These are phyloP conservation scores for Zaprionus kolodkinae DNA, from an alignment of 1,140 invertebrate genomes.

Conservation along the genomic window DNA sequence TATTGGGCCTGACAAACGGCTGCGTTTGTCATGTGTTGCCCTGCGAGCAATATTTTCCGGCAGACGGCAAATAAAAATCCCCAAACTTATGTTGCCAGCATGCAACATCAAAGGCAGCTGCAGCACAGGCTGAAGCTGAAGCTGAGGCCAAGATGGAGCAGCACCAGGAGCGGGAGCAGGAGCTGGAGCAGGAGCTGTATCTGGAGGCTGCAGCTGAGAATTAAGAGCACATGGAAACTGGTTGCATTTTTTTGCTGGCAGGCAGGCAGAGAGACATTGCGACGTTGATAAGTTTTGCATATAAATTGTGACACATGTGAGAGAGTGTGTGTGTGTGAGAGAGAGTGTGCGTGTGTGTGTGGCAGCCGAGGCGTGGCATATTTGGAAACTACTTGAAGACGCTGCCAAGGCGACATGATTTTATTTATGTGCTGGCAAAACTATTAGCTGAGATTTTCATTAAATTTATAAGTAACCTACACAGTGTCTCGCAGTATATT, in stretches of 20 bases:
- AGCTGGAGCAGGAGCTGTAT: too few species aligned
- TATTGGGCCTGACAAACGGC: slow-evolving; percentile 72
- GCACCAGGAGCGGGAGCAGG: background rate
- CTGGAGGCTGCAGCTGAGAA: slow-evolving; percentile 46
- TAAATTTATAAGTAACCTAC: slow-evolving; percentile 67
- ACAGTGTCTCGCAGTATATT: slow-evolving; percentile 32
- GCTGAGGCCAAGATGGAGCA: slow-evolving; percentile 9
- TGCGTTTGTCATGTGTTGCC: slow-evolving; percentile 79
- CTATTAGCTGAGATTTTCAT: slow-evolving; percentile 79
- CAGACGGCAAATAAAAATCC: slow-evolving; percentile 80
- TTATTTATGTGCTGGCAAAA: slow-evolving; percentile 71
- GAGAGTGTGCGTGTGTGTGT: background rate
- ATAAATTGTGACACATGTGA: slow-evolving; percentile 77
- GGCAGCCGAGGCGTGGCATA: slow-evolving; percentile 29
- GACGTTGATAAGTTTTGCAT: slow-evolving; percentile 80
- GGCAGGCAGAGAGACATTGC: slow-evolving; percentile 54
- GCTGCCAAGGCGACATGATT: slow-evolving; percentile 18
- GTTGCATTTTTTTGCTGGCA: slow-evolving; percentile 10
- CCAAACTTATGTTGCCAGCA: slow-evolving; percentile 74
- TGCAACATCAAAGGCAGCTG: slow-evolving; percentile 34
- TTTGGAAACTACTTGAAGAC: slow-evolving; percentile 49
- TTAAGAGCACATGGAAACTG: slow-evolving; percentile 71
- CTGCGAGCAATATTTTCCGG: slow-evolving; percentile 74
- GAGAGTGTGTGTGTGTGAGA: background rate
- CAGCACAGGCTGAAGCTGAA: slow-evolving; percentile 9